Evolutionary conservation across 1,140 invertebrate genomes (phyloP), one percentile per base, ranked within the genome.

Genomic region (Drosophila bifasciata): DNA sequence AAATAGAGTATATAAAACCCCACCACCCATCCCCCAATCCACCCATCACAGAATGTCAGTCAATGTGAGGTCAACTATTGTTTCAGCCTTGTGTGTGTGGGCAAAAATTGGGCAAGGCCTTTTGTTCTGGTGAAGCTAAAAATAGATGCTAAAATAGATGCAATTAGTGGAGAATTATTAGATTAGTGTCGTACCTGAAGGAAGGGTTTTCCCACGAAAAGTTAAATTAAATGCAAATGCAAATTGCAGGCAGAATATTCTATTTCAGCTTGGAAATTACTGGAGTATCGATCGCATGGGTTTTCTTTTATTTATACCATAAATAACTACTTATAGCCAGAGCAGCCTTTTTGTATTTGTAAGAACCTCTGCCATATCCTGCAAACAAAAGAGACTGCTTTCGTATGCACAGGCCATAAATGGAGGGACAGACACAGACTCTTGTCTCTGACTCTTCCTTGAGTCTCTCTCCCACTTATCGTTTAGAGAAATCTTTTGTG

Each of bases 341-440:
- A 48, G 55, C 43, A n/a, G n/a, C n/a, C n/a, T 32, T 56, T 71
- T 40, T 36, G 28, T n/a, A 21, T 44, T 71, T 69, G n/a, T 9
- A 36, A 36, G 8, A 67, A 64, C 60, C 60, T 44, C 58, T 61
- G 17, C 21, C 25, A 67, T 73, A 74, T 73, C 69, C 69, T 13
- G 28, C 43, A 21, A 15, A 72, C 69, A 63, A 73, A 72, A 73
- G 58, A 25, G 44, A 25, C 57, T 43, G 5, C 40, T 63, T 83
- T 83, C 84, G 74, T 83, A 83, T 83, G 63, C 79, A 79, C 15
- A 48, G 49, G 76, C 57, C 80, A 71, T 72, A 84, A 79, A 79
- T 46, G 57, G 21, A 19, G 39, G 45, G 60, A 28, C 56, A 25
- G 36, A 41, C 32, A 6, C 44, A 39, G 28, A 32, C 28, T 9